Base-by-base conservation (phyloP, 2,113 vertebrate species). In the Pygoscelis adeliae region DNA sequence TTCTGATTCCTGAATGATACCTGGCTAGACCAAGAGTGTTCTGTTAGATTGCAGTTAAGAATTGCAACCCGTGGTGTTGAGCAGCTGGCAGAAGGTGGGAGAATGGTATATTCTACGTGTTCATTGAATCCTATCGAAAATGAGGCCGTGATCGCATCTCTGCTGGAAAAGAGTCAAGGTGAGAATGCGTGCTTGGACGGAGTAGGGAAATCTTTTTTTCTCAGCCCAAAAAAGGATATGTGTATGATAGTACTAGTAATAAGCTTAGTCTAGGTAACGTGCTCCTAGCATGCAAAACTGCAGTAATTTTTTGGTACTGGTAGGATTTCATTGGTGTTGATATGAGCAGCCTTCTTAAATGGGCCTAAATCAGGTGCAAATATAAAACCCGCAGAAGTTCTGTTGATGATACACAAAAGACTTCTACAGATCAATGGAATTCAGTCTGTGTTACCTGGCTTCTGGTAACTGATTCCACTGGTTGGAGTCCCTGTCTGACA, bases 21-120 rank as follows among this genome's bases (percentile, higher is more conserved):
- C 55, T 90, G 73, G 10, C 63, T 87, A 66, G 17, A 94, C 17
- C 44, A 95, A 77, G 32, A 34, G 25, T 95, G 36, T 96, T 96
- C 83, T 86, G 55, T 95, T 94, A 99, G 99, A 63, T 98, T 99
- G 63, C 99, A 99, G 99, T 90, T 99, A 92, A 98, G 99, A 63
- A 99, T 99, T 29, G 99, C 98, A 4, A 99, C 99, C 11, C 99
- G 99, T 22, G 99, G 99, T 2, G 99, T 99, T 2, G 99, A 99
- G 65, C 99, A 99, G 98, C 98, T 99, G 96, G 99, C 99, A 4
- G 99, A 99, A 62, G 99, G 99, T 0, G 99, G 99, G 11, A 98
- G 99, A 90, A 99, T 99, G 99, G 99, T 99, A 7, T 99, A 99
- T 89, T 99, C 99, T 55, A 99, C 99, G 0, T 99, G 99, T 66